These are phyloP conservation scores for Cephonodes hylas DNA, from an alignment of 2,888 invertebrate genomes.

Conservation along the genomic window DNA sequence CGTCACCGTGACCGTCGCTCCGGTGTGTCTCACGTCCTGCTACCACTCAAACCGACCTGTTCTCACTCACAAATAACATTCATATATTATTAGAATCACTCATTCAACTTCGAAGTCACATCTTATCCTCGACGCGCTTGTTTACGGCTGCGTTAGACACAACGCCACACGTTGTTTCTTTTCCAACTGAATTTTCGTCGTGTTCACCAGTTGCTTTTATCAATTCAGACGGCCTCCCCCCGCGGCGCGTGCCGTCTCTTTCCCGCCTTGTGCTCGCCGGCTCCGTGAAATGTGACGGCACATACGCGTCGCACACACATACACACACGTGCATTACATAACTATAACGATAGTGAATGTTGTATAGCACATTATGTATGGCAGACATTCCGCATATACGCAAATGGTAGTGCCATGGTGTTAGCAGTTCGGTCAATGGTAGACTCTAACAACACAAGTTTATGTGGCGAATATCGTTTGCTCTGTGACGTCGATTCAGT, in stretches of 20 bases:
- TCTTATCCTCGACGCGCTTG: conserved; percentile 64
- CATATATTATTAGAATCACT: conserved; percentile 56
- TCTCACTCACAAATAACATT: conserved; percentile 50
- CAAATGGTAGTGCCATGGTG: not conserved
- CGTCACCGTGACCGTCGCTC: conserved; percentile 62
- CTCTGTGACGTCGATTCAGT: not conserved
- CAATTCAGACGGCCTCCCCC: conserved; percentile 70
- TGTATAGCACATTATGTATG: conserved; percentile 42
- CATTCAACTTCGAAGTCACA: conserved; percentile 67
- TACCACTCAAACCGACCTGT: conserved; percentile 35
- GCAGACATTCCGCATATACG: conserved; percentile 40
- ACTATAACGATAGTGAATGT: conserved; percentile 39
- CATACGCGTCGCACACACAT: conserved; percentile 42
- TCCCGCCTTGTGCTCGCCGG: conserved; percentile 42
- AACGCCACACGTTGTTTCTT: conserved; percentile 55
- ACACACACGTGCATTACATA: conserved; percentile 43
- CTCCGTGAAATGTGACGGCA: conserved; percentile 55
- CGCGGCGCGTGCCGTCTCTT: conserved; percentile 49
- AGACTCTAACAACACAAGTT: conserved; percentile 11
- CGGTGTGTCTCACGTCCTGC: conserved; percentile 40
- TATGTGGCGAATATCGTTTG: not conserved
- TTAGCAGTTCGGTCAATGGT: conserved; percentile 1
- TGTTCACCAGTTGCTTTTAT: conserved; percentile 78
- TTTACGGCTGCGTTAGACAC: conserved; percentile 45
- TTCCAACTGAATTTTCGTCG: conserved; percentile 73